Evolutionary conservation across 2,113 vertebrate species (phyloP).

Genomic region (Oreochromis spilurus): DNA sequence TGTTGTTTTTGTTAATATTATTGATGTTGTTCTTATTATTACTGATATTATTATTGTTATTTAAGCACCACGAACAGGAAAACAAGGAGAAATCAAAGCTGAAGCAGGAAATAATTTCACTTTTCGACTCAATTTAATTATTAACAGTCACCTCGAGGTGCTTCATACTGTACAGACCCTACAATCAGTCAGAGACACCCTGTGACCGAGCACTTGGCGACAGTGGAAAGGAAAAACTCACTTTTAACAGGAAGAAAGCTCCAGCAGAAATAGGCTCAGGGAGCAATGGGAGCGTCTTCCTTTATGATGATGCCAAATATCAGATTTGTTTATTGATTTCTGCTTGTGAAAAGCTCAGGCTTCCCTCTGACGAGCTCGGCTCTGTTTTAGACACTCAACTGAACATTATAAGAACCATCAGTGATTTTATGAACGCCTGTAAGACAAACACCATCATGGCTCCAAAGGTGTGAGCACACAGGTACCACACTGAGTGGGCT

Average conservation of each 20-base stretch:
- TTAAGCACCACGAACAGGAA: neutral
- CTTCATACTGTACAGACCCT: accelerated
- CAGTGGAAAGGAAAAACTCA: neutral
- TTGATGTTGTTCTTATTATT: neutral
- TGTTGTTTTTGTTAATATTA: too few species aligned
- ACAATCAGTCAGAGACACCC: neutral
- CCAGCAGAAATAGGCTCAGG: neutral
- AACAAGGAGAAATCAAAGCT: neutral
- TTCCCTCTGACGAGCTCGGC: neutral
- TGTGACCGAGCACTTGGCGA: neutral
- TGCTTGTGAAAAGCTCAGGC: neutral
- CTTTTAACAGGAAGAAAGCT: neutral
- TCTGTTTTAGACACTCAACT: neutral
- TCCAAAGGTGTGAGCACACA: neutral
- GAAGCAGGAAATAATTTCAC: neutral
- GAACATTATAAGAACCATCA: neutral
- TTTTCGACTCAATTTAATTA: neutral
- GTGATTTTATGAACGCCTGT: neutral
- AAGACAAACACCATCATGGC: neutral
- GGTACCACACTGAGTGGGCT: neutral
- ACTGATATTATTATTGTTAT: accelerated
- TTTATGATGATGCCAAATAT: neutral
- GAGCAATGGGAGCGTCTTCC: neutral
- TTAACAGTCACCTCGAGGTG: neutral
- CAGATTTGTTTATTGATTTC: neutral